A percentile compares a stretch with the other conserved stretches of the same genome.
Evolutionary conservation across 2,888 invertebrate genomes (phyloP).

Genomic region (Pelosia muscerda): DNA sequence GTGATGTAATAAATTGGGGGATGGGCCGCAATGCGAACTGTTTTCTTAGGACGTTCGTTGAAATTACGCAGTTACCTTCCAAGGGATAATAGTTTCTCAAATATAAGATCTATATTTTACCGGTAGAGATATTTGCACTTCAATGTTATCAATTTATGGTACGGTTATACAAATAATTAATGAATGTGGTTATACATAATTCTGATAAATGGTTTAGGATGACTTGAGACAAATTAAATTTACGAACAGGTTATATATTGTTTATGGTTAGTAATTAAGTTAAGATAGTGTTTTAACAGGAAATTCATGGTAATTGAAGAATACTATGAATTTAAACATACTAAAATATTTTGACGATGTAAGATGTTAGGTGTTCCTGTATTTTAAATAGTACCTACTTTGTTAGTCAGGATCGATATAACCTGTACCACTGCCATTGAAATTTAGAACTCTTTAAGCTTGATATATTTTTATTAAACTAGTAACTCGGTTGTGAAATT

Average conservation of each 20-base stretch:
- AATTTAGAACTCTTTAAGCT: conserved; percentile 1
- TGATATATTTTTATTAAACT: neutral
- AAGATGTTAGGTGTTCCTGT: no score
- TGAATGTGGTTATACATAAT: neutral
- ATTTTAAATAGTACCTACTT: no score
- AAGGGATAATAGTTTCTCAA: conserved; percentile 2
- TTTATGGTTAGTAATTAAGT: no score
- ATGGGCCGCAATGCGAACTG: conserved; percentile 24
- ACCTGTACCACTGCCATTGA: neutral
- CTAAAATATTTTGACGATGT: no score
- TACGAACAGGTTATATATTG: no score
- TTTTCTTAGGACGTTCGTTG: conserved; percentile 50
- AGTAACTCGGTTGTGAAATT: conserved; percentile 3
- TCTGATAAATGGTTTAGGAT: no score
- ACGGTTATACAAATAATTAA: neutral
- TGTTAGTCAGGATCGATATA: no score
- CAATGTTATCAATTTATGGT: conserved; percentile 7
- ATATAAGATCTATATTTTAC: conserved; percentile 11
- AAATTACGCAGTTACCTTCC: conserved; percentile 34
- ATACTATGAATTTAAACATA: no score
- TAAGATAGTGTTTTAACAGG: no score
- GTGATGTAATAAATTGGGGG: conserved; percentile 32
- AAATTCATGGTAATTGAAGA: no score
- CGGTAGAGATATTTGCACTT: neutral
- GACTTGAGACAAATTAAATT: no score